phyloP scores from a whole-genome alignment of 2,888 invertebrate species.

The Acrobasis repandana region DNA sequence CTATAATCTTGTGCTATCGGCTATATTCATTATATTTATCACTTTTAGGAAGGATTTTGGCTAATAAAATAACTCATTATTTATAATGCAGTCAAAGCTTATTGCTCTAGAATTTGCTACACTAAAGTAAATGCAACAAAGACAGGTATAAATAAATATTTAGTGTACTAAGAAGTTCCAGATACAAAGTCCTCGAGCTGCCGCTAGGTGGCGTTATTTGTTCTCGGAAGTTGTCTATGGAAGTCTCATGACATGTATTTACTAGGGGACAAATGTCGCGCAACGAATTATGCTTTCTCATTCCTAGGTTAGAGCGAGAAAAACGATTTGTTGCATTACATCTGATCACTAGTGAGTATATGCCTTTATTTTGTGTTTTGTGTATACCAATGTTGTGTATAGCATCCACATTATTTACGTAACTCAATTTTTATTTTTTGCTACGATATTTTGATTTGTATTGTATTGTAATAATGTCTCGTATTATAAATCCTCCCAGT shows the following conservation, averaged over 20 bases:
- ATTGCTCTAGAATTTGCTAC: slow-evolving; percentile 51
- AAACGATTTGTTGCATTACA: too few relatives aligned
- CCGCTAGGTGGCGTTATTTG: slow-evolving; percentile 34
- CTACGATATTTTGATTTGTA: slow-evolving; percentile 52
- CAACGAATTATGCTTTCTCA: too few relatives aligned
- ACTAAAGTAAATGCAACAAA: slow-evolving; percentile 51
- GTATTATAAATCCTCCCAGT: slow-evolving; percentile 38
- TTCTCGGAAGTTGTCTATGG: slow-evolving; percentile 37
- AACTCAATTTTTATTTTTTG: slow-evolving; percentile 52
- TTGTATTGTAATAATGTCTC: slow-evolving; percentile 48
- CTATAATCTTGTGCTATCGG: neutral
- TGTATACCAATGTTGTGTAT: slow-evolving; percentile 53
- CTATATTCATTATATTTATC: neutral
- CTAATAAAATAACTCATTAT: slow-evolving; percentile 1
- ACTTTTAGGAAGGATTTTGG: neutral
- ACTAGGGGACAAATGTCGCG: too few relatives aligned
- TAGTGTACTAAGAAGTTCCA: slow-evolving; percentile 15
- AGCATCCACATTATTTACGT: slow-evolving; percentile 56
- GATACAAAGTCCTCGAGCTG: neutral
- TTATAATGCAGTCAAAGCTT: slow-evolving; percentile 45
- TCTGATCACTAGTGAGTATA: slow-evolving; percentile 21
- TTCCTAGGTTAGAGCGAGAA: too few relatives aligned
- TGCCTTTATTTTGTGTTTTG: slow-evolving; percentile 36
- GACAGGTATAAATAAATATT: slow-evolving; percentile 45
- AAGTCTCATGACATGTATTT: slow-evolving; percentile 38